Evolutionary conservation across 2,113 vertebrate species (phyloP).

Genomic region (Odontophorus gujanensis): DNA sequence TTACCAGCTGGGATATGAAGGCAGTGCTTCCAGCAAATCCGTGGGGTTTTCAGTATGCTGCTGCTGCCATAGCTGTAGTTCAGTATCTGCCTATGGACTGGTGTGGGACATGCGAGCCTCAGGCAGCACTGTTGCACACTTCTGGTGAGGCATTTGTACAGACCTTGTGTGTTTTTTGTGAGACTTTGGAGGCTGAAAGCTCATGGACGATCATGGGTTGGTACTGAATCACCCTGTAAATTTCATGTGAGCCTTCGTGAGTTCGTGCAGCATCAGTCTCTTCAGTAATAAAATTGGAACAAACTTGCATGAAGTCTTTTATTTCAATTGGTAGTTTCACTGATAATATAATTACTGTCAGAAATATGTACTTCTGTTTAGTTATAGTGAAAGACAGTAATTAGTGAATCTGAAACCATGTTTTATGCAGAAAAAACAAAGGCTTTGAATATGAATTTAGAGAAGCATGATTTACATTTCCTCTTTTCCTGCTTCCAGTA

Average conservation of each 20-base stretch:
- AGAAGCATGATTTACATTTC: background rate
- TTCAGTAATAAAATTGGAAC: background rate
- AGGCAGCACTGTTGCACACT: accelerated
- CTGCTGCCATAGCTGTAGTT: background rate
- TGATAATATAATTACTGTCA: background rate
- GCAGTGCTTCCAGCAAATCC: accelerated
- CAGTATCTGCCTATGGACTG: too few relatives aligned
- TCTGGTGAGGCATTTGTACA: background rate
- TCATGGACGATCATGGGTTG: background rate
- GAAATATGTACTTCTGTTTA: background rate
- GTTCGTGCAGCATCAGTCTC: background rate
- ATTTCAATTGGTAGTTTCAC: background rate
- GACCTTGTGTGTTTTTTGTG: background rate
- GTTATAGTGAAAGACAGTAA: background rate
- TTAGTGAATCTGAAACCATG: background rate
- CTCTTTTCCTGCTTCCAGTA: background rate
- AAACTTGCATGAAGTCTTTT: background rate
- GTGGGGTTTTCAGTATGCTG: background rate
- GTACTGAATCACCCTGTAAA: background rate
- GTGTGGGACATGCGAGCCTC: background rate
- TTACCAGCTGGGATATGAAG: background rate
- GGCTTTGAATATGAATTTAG: background rate
- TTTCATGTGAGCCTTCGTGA: background rate
- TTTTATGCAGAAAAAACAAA: background rate
- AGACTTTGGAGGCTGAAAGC: background rate